Percentiles rank a stretch among this genome's conserved stretches.
Conservation (phyloP, 2,113 vertebrate genomes). For the Sinocyclocheilus anophthalmus region DNA sequence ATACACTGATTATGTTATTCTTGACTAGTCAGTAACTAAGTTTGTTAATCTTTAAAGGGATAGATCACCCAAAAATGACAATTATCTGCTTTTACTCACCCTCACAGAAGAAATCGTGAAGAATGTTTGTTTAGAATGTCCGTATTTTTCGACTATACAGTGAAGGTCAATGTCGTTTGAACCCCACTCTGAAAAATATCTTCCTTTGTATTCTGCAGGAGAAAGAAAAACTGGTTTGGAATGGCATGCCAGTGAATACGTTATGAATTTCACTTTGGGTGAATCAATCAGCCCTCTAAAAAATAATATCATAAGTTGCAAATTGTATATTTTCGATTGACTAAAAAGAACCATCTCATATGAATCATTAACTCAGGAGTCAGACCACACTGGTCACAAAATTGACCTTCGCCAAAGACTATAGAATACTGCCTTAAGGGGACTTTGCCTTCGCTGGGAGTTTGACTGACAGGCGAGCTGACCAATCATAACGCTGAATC, state of each 20-base stretch:
- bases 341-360: no score
- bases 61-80: neutral
- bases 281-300: neutral
- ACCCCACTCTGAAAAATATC: neutral
- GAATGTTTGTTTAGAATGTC: neutral
- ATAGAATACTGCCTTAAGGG: no score
- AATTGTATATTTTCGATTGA: no score
- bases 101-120: neutral
- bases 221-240: neutral
- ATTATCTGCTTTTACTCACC: neutral
- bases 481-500: no score
- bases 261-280: neutral
- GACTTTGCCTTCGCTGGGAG: no score
- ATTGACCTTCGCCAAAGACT: no score
- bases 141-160: neutral
- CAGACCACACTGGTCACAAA: no score
- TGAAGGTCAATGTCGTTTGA: neutral
- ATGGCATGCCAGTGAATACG: no score
- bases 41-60: neutral
- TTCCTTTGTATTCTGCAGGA: neutral
- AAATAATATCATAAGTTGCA: no score
- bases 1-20: neutral
- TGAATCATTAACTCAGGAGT: no score
- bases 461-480: no score
- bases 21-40: neutral